A percentile compares a stretch with the other conserved stretches of the same genome.
Evolutionary conservation across 2,797 vertebrate genomes (phyloP).

Genomic region (Taenioides sp.): DNA sequence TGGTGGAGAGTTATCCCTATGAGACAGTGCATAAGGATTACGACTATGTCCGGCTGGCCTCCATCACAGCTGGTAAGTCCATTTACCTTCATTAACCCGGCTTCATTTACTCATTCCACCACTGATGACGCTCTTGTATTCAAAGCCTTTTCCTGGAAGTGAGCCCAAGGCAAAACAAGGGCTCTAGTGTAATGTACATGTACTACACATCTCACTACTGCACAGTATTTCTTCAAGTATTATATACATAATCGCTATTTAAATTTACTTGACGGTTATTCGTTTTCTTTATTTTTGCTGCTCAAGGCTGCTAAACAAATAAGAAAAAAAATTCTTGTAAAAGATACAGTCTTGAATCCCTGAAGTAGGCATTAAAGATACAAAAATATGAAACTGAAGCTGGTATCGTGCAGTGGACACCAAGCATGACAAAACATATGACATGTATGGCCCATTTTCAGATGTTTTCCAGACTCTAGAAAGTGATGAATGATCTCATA

Average conservation of each 20-base stretch:
- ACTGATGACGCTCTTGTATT: slow-evolving; percentile 21
- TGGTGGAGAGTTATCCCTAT: slow-evolving; percentile 88
- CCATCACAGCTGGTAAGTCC: slow-evolving; percentile 87
- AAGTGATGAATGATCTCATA: too few species aligned
- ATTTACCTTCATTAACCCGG: slow-evolving; percentile 36
- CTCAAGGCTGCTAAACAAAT: background rate
- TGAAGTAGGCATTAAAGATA: too few species aligned
- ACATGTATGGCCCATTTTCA: too few species aligned
- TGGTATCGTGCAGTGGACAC: too few species aligned
- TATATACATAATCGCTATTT: slow-evolving; percentile 30
- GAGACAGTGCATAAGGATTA: slow-evolving; percentile 85
- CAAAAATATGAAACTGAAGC: too few species aligned
- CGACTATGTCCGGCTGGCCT: slow-evolving; percentile 88
- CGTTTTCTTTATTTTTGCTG: slow-evolving; percentile 3
- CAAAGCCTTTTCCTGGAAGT: slow-evolving; percentile 24
- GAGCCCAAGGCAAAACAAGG: slow-evolving; percentile 22
- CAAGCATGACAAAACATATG: too few species aligned
- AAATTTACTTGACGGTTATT: background rate
- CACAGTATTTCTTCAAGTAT: slow-evolving; percentile 15
- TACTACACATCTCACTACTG: slow-evolving; percentile 22
- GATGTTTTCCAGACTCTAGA: too few species aligned
- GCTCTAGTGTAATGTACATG: background rate
- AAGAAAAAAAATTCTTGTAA: background rate
- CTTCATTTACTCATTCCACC: slow-evolving; percentile 23
- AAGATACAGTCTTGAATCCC: background rate